Percentiles rank a stretch among this genome's conserved stretches.
These are phyloP conservation scores for Glareola pratincola DNA, from an alignment of 2,113 vertebrate genomes.

Conservation along the genomic window DNA sequence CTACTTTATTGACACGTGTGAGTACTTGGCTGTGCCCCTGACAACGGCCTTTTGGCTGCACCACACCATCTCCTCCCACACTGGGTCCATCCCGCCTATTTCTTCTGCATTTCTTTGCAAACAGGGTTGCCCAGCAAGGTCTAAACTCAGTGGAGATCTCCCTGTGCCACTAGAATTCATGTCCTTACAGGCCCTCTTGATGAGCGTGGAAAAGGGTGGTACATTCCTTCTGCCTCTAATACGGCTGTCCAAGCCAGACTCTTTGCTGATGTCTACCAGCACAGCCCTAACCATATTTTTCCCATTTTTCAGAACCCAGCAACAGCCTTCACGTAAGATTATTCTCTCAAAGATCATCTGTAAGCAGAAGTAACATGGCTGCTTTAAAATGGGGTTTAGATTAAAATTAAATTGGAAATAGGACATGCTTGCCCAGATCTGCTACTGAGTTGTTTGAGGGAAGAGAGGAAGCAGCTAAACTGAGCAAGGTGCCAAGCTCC, in stretches of 20 bases:
- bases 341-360: background rate
- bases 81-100: background rate
- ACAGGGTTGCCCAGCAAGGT: background rate
- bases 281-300: background rate
- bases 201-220: background rate
- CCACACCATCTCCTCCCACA: background rate
- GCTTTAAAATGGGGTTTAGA: background rate
- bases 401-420: background rate
- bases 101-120: background rate
- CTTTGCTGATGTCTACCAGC: background rate
- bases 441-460: background rate
- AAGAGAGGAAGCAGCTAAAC: background rate
- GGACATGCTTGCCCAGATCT: slow-evolving; percentile 1
- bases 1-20: background rate
- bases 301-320: background rate
- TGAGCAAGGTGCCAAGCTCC: background rate
- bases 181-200: background rate
- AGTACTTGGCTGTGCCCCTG: too few species aligned
- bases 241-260: background rate
- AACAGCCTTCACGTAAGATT: background rate
- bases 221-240: background rate
- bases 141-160: background rate
- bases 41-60: background rate
- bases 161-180: background rate
- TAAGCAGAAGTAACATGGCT: background rate